A percentile compares a stretch with the other conserved stretches of the same genome.
These are phyloP conservation scores for Micrastur ruficollis DNA, from an alignment of 2,797 vertebrate genomes.

Conservation along the genomic window DNA sequence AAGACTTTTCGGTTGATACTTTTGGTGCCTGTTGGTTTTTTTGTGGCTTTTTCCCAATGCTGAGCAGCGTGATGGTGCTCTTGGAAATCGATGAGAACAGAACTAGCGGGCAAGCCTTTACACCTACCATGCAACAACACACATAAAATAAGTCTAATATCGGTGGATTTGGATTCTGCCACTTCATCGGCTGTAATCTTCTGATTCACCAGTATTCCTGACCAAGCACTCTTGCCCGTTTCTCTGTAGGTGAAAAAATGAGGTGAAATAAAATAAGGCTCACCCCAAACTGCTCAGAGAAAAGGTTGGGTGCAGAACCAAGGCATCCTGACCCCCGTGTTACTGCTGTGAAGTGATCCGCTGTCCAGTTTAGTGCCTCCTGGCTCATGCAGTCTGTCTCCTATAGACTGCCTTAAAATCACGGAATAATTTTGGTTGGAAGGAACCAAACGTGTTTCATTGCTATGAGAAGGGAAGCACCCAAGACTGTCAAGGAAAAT, in stretches of 20 bases:
- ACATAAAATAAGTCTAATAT: background rate
- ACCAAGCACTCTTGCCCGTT: background rate
- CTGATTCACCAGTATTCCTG: background rate
- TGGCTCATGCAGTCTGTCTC: background rate
- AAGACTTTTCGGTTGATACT: background rate
- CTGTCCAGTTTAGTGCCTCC: rapidly evolving
- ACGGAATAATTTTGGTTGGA: background rate
- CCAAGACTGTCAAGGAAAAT: background rate
- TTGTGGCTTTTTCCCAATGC: background rate
- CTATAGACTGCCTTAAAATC: background rate
- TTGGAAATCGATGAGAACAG: background rate
- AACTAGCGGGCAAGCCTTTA: background rate
- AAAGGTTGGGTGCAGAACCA: background rate
- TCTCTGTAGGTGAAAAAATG: background rate
- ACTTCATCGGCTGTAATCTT: background rate
- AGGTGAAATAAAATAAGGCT: background rate
- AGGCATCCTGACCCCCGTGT: rapidly evolving
- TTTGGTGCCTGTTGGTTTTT: background rate
- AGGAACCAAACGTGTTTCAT: background rate
- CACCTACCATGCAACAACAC: background rate
- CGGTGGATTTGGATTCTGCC: background rate
- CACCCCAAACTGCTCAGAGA: background rate
- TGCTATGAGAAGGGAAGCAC: background rate
- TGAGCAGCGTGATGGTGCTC: background rate
- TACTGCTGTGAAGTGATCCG: background rate